Conservation (phyloP, 2,113 vertebrate genomes). For the Sakesphorus luctuosus region DNA sequence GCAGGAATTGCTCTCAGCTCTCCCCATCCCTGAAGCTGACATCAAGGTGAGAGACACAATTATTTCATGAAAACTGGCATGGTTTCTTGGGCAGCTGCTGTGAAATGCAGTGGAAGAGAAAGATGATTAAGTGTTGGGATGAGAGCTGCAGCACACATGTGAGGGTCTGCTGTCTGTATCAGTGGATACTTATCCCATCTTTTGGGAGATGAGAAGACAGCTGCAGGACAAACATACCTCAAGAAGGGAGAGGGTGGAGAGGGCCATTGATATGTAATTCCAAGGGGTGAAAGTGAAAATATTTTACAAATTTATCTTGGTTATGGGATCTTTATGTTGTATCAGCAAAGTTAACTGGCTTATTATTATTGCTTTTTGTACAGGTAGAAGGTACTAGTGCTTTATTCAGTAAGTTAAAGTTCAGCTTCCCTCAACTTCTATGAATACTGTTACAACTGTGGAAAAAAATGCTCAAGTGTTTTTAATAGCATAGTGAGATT, state of each 20-base stretch:
- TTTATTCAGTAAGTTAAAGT: background rate
- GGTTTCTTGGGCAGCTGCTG: background rate
- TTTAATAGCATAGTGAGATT: background rate
- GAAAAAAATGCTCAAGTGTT: background rate
- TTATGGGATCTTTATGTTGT: background rate
- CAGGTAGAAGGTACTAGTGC: background rate
- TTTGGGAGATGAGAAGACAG: background rate
- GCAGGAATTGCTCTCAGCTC: background rate
- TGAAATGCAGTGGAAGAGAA: background rate
- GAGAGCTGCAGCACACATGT: accelerated
- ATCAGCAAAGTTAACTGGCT: background rate
- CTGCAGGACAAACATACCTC: background rate
- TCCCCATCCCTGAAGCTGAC: background rate
- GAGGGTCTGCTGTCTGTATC: background rate
- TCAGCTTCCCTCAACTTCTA: background rate
- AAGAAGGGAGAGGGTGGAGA: background rate
- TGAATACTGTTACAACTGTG: background rate
- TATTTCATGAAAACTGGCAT: background rate
- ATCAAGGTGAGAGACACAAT: background rate
- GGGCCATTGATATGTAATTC: background rate
- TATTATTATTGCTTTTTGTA: background rate
- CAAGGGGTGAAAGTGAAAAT: background rate
- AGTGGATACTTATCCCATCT: background rate
- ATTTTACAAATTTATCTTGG: background rate
- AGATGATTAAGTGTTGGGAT: background rate